Evolutionary conservation across 2,888 invertebrate genomes (phyloP).

Genomic region (Eupithecia exiguata): DNA sequence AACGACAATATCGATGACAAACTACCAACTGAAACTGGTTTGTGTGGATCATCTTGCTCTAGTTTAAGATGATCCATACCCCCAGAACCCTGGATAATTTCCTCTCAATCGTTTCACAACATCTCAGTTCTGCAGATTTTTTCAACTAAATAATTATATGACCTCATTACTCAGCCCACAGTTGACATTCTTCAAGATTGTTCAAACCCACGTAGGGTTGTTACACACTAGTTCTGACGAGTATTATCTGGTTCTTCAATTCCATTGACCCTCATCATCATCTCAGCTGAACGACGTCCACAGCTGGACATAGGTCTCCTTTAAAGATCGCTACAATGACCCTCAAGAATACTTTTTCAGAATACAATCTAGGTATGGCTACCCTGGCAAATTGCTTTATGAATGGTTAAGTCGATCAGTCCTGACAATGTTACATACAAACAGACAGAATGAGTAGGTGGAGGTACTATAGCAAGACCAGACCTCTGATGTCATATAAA

Average conservation of each 20-base stretch:
- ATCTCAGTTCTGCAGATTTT: background rate
- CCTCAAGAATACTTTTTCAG: background rate
- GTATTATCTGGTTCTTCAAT: background rate
- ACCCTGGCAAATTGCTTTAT: no score
- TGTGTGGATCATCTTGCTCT: background rate
- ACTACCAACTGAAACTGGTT: background rate
- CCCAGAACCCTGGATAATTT: background rate
- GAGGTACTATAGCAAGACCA: no score
- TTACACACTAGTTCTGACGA: background rate
- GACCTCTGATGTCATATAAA: no score
- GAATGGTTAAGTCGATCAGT: no score
- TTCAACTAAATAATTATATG: background rate
- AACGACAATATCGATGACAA: background rate
- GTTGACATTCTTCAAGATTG: background rate
- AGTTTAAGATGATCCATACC: no score
- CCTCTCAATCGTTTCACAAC: background rate
- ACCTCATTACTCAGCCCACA: background rate
- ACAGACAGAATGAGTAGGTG: no score
- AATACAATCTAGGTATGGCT: no score
- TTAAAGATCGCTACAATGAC: background rate
- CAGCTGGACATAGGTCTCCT: background rate
- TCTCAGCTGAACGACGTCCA: background rate
- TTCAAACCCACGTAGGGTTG: background rate
- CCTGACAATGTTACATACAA: no score
- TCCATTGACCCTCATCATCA: background rate